Conservation (phyloP, 2,888 invertebrate genomes). For the Ennomos fuscantarius region DNA sequence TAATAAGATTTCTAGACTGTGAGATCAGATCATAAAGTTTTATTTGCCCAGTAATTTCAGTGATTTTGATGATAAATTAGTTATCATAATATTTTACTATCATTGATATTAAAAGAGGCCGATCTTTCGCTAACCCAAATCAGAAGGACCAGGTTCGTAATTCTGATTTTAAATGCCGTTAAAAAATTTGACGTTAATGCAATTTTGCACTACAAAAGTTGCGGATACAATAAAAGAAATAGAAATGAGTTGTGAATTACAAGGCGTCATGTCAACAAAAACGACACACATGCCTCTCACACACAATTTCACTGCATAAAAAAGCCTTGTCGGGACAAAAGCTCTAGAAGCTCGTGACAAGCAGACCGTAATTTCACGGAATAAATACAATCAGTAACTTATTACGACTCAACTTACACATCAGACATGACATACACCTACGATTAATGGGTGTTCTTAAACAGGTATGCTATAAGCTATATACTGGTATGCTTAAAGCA, state of each 20-base stretch:
- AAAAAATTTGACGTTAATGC: not conserved
- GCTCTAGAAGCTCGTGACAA: constrained; percentile 45
- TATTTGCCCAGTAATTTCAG: no score
- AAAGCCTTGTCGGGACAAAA: constrained; percentile 34
- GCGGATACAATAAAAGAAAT: not conserved
- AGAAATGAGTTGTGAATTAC: constrained; percentile 5
- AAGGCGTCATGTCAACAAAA: constrained; percentile 33
- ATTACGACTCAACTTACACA: constrained; percentile 14
- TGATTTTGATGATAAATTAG: no score
- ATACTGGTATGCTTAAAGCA: no score
- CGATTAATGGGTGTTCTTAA: no score
- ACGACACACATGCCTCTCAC: constrained; percentile 26
- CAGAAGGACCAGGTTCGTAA: no score
- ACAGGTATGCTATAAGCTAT: no score
- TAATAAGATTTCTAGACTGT: no score
- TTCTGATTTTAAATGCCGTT: no score
- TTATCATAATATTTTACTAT: no score
- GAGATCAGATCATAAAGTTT: no score
- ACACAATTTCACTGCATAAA: constrained; percentile 37
- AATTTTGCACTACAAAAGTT: not conserved
- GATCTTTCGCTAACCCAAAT: no score
- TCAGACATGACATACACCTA: not conserved
- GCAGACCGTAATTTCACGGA: constrained; percentile 47
- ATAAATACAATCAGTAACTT: constrained; percentile 30
- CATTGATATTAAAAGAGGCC: no score